These are phyloP conservation scores for Caenorhabditis imperialis DNA, from an alignment of 2,888 invertebrate species.

Conservation along the genomic window DNA sequence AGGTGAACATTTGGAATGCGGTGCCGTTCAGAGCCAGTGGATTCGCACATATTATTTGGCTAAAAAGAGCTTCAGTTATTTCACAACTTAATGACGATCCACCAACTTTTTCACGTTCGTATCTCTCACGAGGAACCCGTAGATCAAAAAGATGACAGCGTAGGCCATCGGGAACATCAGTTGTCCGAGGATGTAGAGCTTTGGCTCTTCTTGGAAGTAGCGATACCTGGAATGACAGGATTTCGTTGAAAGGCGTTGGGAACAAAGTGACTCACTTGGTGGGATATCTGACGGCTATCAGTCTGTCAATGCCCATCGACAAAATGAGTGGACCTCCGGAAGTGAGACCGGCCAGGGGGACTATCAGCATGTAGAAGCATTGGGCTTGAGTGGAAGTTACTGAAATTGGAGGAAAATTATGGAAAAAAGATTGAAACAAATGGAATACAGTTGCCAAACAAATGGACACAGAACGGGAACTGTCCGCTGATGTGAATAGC, in stretches of 20 bases:
- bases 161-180: conserved; percentile 49
- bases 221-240: conserved; percentile 50
- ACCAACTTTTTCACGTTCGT: conserved; percentile 28
- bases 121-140: conserved; percentile 36
- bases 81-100: background rate
- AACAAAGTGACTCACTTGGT: conserved; percentile 34
- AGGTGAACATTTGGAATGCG: conserved; percentile 54
- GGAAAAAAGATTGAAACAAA: conserved; percentile 1
- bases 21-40: conserved; percentile 52
- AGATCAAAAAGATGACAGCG: conserved; percentile 38
- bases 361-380: conserved; percentile 50
- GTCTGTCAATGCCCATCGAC: conserved; percentile 56
- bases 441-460: conserved; percentile 46
- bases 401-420: no score
- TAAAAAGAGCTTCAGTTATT: conserved; percentile 4
- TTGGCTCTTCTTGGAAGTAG: conserved; percentile 50
- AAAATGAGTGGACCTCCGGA: conserved; percentile 56
- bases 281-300: conserved; percentile 57
- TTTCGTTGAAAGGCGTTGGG: no score
- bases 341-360: conserved; percentile 50
- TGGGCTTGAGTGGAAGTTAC: conserved; percentile 46
- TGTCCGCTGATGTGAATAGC: conserved; percentile 55
- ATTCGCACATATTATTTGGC: conserved; percentile 52
- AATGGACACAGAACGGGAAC: conserved; percentile 53
- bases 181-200: conserved; percentile 44